These are phyloP conservation scores for Botia kubotai DNA, from an alignment of 2,797 vertebrate genomes.

Conservation along the genomic window DNA sequence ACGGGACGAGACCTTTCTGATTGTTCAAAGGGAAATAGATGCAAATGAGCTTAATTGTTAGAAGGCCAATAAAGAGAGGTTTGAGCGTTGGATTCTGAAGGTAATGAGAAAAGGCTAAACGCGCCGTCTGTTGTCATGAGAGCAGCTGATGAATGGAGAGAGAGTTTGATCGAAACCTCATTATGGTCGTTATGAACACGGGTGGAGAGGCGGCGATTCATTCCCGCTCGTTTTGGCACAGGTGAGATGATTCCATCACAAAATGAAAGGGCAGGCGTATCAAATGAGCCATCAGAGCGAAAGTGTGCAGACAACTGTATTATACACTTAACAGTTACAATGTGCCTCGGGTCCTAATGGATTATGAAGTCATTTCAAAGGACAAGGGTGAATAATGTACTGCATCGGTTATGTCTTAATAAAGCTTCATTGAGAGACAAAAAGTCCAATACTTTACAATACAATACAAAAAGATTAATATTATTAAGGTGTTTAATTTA, in stretches of 20 bases:
- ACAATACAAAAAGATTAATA: no score
- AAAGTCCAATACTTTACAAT: no score
- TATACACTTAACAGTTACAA: constrained; percentile 12
- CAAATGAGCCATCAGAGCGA: constrained; percentile 27
- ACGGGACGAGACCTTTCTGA: constrained; percentile 51
- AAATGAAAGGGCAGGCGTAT: constrained; percentile 12
- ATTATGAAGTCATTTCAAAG: background rate
- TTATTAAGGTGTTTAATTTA: no score
- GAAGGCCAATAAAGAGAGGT: constrained; percentile 53
- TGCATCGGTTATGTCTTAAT: background rate
- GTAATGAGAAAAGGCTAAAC: constrained; percentile 56
- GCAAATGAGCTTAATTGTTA: constrained; percentile 62
- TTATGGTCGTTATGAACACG: constrained; percentile 32
- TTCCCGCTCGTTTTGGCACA: constrained; percentile 12
- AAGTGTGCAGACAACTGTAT: background rate
- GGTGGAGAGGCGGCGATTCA: constrained; percentile 17
- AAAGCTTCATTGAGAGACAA: background rate
- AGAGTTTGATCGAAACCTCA: constrained; percentile 36
- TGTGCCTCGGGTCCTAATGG: background rate
- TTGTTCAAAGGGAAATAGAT: constrained; percentile 58
- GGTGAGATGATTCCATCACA: constrained; percentile 18
- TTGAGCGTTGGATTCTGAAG: constrained; percentile 56
- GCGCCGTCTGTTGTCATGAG: constrained; percentile 43
- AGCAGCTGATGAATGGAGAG: constrained; percentile 12
- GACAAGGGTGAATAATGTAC: constrained; percentile 23